Evolutionary conservation across 2,113 vertebrate genomes (phyloP).

Genomic region (Pongo pygmaeus): DNA sequence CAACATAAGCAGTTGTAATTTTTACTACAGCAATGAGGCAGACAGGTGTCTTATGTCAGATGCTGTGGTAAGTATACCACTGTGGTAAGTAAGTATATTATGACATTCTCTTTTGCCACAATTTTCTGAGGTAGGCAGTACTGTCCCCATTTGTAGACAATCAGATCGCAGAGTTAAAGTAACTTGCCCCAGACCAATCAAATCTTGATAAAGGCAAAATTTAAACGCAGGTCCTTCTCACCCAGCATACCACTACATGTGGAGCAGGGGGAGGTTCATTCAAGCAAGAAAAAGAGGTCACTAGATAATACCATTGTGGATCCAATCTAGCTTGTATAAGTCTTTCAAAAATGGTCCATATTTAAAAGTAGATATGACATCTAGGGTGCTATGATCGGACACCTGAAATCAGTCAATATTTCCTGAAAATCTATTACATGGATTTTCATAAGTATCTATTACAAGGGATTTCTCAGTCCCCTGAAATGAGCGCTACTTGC

Average conservation of each 20-base stretch:
- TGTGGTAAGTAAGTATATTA: neutral
- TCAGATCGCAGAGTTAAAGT: neutral
- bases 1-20: neutral
- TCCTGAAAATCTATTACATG: neutral
- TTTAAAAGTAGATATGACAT: neutral
- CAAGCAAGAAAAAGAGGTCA: neutral
- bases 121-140: neutral
- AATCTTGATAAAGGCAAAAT: neutral
- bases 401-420: neutral
- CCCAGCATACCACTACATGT: neutral
- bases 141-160: neutral
- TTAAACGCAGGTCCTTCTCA: neutral
- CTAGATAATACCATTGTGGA: neutral
- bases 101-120: neutral
- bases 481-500: neutral
- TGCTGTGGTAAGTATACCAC: neutral
- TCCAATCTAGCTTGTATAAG: neutral
- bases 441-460: too few species aligned
- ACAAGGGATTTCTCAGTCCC: neutral
- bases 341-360: neutral
- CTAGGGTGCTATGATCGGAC: neutral
- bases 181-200: neutral
- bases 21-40: neutral
- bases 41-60: neutral
- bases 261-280: neutral